Percentiles rank a stretch among this genome's conserved stretches.
Conservation (phyloP, 2,797 vertebrate species). For the Myiotriccus ornatus region DNA sequence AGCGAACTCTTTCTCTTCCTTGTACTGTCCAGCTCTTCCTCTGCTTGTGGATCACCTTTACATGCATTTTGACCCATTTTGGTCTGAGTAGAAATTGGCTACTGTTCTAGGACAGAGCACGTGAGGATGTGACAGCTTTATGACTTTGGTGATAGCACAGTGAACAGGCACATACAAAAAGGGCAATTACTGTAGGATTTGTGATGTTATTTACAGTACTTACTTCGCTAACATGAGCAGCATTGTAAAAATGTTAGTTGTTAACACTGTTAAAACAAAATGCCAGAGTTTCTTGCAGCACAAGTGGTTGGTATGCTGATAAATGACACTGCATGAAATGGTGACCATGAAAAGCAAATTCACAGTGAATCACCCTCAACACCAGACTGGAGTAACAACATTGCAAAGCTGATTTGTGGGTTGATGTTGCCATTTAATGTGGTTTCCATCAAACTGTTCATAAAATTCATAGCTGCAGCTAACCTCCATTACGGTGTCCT, state of each 20-base stretch:
- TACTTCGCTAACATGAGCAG: constrained; percentile 17
- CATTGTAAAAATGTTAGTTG: constrained; percentile 27
- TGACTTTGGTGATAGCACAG: neutral
- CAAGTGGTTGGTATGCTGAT: constrained; percentile 40
- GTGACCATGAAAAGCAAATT: constrained; percentile 48
- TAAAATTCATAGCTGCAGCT: constrained; percentile 54
- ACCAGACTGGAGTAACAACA: constrained; percentile 9
- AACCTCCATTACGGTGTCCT: constrained; percentile 44
- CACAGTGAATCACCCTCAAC: constrained; percentile 31
- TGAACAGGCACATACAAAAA: neutral
- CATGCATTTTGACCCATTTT: neutral
- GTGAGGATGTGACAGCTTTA: constrained; percentile 29
- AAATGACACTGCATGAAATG: constrained; percentile 49
- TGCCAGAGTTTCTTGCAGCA: constrained; percentile 10
- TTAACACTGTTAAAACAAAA: neutral
- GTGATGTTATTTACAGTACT: constrained; percentile 40
- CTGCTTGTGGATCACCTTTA: neutral
- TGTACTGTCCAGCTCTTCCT: neutral
- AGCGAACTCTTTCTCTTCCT: neutral
- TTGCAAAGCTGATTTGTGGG: constrained; percentile 56
- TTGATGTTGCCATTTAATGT: constrained; percentile 48
- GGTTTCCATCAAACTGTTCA: constrained; percentile 56
- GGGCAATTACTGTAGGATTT: constrained; percentile 1
- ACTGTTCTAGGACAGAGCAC: neutral
- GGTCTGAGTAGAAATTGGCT: neutral